Evolutionary conservation across 2,888 invertebrate genomes (phyloP).

Genomic region (Nomada flava): DNA sequence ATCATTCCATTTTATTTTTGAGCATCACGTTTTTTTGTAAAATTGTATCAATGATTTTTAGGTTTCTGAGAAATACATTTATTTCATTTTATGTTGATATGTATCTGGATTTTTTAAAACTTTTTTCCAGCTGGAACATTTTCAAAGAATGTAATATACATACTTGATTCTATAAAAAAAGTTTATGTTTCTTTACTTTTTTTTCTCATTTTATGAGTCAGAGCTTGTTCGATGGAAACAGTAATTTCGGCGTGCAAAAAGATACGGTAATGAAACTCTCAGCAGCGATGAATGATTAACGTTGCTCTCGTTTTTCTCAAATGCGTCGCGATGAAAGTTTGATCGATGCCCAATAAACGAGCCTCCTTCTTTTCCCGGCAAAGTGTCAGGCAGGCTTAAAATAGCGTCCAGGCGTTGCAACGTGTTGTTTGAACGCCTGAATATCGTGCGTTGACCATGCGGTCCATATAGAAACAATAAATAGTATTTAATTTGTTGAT

Average conservation of each 20-base stretch:
- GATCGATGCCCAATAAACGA: slow-evolving; percentile 42
- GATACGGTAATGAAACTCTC: slow-evolving; percentile 45
- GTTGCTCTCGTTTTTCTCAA: slow-evolving; percentile 17
- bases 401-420: slow-evolving; percentile 19
- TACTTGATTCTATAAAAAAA: not conserved
- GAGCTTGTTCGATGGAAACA: not conserved
- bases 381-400: slow-evolving; percentile 12
- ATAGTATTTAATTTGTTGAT: slow-evolving; percentile 10
- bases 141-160: not conserved
- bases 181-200: not conserved
- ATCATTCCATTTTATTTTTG: no score
- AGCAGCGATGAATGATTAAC: slow-evolving; percentile 48
- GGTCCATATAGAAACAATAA: not conserved
- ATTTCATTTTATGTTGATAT: no score
- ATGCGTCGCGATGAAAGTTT: slow-evolving; percentile 59
- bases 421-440: not conserved
- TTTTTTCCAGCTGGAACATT: not conserved
- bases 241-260: not conserved
- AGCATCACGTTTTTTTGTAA: no score
- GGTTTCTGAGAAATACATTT: no score
- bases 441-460: slow-evolving; percentile 10
- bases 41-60: no score
- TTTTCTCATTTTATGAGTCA: not conserved
- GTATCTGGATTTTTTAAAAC: no score
- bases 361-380: slow-evolving; percentile 15